Evolutionary conservation across 1,140 invertebrate genomes (phyloP).

Genomic region (Sycophaga agraensis): DNA sequence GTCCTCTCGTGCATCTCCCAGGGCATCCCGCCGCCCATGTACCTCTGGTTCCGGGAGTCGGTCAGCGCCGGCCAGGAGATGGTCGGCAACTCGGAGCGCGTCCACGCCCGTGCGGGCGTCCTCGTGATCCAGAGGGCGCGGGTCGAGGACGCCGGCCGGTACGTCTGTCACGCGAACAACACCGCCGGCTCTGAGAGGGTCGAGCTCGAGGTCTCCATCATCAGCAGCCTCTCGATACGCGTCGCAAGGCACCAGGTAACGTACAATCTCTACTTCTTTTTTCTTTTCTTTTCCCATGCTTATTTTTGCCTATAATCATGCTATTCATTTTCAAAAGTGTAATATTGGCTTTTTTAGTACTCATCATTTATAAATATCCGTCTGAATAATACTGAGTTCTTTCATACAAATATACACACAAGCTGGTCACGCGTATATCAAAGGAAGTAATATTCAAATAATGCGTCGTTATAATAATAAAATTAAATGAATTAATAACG

Average conservation of each 20-base stretch:
- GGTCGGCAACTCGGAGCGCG: conserved; percentile 53
- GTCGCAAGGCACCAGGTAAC: conserved; percentile 60
- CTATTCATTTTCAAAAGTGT: too few relatives aligned
- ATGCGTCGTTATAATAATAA: too few relatives aligned
- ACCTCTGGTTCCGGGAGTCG: conserved; percentile 57
- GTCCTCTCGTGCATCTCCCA: conserved; percentile 60
- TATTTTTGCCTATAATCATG: too few relatives aligned
- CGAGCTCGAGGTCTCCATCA: conserved; percentile 74
- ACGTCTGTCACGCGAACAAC: conserved; percentile 86
- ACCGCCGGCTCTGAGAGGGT: conserved; percentile 82
- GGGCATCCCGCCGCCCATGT: conserved; percentile 59
- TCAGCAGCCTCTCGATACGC: conserved; percentile 53
- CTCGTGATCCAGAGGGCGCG: conserved; percentile 65
- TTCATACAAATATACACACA: too few relatives aligned
- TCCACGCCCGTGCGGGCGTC: conserved; percentile 63
- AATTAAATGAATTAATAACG: too few relatives aligned
- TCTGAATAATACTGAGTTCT: too few relatives aligned
- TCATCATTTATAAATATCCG: too few relatives aligned
- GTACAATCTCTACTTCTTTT: too few relatives aligned
- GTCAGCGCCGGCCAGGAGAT: conserved; percentile 44
- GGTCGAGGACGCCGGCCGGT: conserved; percentile 78
- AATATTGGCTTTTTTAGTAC: too few relatives aligned
- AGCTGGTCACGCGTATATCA: too few relatives aligned
- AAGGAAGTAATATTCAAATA: too few relatives aligned
- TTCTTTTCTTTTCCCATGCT: too few relatives aligned